Percentiles rank a stretch among this genome's conserved stretches.
These are phyloP conservation scores for Porites evermanni DNA, from an alignment of 92 coral and sea anemone species.

Conservation along the genomic window DNA sequence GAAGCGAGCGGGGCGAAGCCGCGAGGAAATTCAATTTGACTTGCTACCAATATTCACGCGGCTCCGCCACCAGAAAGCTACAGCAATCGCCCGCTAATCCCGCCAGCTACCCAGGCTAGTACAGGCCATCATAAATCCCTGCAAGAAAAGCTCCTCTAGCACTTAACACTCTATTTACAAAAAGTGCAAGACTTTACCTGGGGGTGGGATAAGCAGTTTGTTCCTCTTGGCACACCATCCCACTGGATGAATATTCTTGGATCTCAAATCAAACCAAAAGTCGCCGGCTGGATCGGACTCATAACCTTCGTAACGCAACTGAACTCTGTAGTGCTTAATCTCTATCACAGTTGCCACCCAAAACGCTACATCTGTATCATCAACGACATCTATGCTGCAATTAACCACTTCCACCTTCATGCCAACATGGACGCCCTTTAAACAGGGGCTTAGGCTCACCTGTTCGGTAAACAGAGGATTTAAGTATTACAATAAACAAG, in stretches of 20 bases:
- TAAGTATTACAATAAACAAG: background rate
- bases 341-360: slow-evolving; percentile 99
- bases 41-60: too few species aligned
- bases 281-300: slow-evolving; percentile 88
- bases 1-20: too few species aligned
- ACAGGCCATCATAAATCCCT: too few species aligned
- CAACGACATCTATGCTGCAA: slow-evolving; percentile 88
- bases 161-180: too few species aligned
- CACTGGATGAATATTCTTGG: slow-evolving; percentile 95
- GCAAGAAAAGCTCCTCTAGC: too few species aligned
- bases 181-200: slow-evolving; percentile 61
- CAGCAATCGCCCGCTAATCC: too few species aligned
- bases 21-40: too few species aligned
- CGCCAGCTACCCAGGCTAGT: too few species aligned
- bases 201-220: slow-evolving; percentile 96
- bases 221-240: slow-evolving; percentile 99
- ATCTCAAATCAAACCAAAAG: slow-evolving; percentile 98
- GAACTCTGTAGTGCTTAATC: slow-evolving; percentile 89
- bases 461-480: slow-evolving; percentile 9
- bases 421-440: slow-evolving; percentile 98
- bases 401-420: slow-evolving; percentile 99
- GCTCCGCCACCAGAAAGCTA: too few species aligned
- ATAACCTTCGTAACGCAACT: slow-evolving; percentile 97
- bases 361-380: slow-evolving; percentile 95
- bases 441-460: slow-evolving; percentile 95